Conservation (phyloP, 2,113 vertebrate genomes). For the Sturnus vulgaris region DNA sequence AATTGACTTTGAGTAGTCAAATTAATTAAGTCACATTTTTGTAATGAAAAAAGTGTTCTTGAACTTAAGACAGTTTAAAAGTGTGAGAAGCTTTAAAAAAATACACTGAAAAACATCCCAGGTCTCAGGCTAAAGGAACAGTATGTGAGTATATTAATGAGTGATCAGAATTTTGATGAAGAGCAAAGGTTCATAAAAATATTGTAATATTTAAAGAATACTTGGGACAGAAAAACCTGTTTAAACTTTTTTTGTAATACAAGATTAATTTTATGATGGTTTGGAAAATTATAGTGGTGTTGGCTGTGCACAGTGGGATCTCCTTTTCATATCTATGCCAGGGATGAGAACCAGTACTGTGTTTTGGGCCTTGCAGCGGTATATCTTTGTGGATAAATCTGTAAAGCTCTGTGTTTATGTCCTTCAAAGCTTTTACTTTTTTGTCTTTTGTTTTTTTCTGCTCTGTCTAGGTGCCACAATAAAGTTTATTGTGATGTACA, state of each 20-base stretch:
- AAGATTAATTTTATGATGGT: background rate
- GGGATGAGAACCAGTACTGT: background rate
- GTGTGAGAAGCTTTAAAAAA: background rate
- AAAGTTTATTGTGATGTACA: conserved; percentile 83
- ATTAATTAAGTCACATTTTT: background rate
- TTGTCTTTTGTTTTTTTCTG: background rate
- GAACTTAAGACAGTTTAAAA: background rate
- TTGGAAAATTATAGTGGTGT: background rate
- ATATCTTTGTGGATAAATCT: background rate
- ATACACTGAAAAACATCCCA: background rate
- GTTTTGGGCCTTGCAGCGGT: background rate
- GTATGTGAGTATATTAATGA: background rate
- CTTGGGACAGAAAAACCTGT: background rate
- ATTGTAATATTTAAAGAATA: background rate
- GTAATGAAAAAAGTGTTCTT: background rate
- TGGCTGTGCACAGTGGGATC: background rate
- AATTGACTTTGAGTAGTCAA: background rate
- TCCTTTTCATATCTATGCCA: background rate
- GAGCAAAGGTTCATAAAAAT: background rate
- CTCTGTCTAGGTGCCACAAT: conserved; percentile 78
- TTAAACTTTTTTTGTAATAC: background rate
- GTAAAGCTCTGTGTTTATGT: background rate
- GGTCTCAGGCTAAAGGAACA: background rate
- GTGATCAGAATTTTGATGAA: background rate
- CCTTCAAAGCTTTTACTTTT: background rate